These are phyloP conservation scores for Antheraea assamensis DNA, from an alignment of 2,888 invertebrate species.

Conservation along the genomic window DNA sequence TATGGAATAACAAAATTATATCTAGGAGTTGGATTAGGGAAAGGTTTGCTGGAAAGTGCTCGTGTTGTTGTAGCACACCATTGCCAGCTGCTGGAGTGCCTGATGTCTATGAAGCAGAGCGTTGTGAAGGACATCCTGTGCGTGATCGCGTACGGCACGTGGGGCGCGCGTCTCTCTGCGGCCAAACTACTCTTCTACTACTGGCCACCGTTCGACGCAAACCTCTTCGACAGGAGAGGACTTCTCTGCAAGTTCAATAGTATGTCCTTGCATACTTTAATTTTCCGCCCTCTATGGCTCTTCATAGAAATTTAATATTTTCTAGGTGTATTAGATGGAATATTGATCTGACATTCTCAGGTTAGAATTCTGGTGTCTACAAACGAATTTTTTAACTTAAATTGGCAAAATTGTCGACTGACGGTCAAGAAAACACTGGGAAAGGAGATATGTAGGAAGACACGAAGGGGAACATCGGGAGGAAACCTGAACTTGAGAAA, in stretches of 20 bases:
- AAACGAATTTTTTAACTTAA: no score
- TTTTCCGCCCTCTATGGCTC: background rate
- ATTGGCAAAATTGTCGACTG: no score
- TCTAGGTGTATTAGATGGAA: background rate
- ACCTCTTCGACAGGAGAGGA: conserved; percentile 94
- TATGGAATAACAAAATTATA: background rate
- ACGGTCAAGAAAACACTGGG: no score
- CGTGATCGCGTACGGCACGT: conserved; percentile 98
- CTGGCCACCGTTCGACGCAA: conserved; percentile 98
- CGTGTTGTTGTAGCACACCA: conserved; percentile 88
- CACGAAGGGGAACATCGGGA: no score
- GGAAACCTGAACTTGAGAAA: no score
- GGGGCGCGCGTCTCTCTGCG: conserved; percentile 95
- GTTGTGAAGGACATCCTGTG: conserved; percentile 96
- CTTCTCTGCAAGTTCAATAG: conserved; percentile 94
- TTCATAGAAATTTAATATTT: no score
- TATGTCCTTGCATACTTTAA: conserved; percentile 52
- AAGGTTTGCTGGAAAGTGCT: background rate
- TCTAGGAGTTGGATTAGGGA: no score
- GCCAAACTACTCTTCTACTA: conserved; percentile 98
- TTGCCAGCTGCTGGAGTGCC: conserved; percentile 96
- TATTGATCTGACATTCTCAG: background rate
- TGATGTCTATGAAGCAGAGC: conserved; percentile 96
- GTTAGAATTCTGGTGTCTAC: no score
- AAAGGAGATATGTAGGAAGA: no score